Evolutionary conservation across 2,797 vertebrate genomes (phyloP).

Genomic region (Morelia viridis): DNA sequence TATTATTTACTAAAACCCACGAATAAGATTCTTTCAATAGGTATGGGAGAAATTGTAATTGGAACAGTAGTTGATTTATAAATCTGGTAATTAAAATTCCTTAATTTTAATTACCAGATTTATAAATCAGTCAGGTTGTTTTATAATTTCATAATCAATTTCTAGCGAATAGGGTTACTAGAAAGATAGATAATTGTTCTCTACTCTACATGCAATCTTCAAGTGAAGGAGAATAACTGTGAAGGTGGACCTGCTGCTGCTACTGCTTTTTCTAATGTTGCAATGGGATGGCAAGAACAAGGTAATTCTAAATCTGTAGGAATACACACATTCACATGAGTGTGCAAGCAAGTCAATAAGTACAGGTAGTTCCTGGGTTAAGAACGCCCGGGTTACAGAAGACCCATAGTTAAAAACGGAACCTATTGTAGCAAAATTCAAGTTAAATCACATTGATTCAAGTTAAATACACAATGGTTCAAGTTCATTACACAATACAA

Average conservation of each 20-base stretch:
- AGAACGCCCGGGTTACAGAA: no score
- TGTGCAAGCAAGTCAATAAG: neutral
- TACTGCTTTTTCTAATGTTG: slow-evolving; percentile 49
- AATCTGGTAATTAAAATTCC: slow-evolving; percentile 64
- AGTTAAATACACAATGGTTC: no score
- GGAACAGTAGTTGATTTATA: slow-evolving; percentile 63
- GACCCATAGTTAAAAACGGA: no score
- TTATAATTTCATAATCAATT: slow-evolving; percentile 62
- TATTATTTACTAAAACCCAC: slow-evolving; percentile 2
- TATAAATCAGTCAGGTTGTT: slow-evolving; percentile 43
- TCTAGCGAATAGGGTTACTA: slow-evolving; percentile 64
- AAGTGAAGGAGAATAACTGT: slow-evolving; percentile 56
- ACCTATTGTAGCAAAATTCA: no score
- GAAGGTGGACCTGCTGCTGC: slow-evolving; percentile 49
- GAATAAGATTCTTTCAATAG: slow-evolving; percentile 30
- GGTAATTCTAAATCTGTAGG: slow-evolving; percentile 49
- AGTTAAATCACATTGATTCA: no score
- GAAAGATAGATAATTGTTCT: slow-evolving; percentile 58
- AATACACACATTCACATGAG: neutral
- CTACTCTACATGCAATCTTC: slow-evolving; percentile 40
- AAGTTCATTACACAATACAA: no score
- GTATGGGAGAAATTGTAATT: slow-evolving; percentile 52
- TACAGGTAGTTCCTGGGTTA: no score
- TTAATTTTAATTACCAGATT: slow-evolving; percentile 50
- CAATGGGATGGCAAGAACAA: slow-evolving; percentile 53